phyloP scores from a whole-genome alignment of 2,113 vertebrate genomes.

The Phycodurus eques region DNA sequence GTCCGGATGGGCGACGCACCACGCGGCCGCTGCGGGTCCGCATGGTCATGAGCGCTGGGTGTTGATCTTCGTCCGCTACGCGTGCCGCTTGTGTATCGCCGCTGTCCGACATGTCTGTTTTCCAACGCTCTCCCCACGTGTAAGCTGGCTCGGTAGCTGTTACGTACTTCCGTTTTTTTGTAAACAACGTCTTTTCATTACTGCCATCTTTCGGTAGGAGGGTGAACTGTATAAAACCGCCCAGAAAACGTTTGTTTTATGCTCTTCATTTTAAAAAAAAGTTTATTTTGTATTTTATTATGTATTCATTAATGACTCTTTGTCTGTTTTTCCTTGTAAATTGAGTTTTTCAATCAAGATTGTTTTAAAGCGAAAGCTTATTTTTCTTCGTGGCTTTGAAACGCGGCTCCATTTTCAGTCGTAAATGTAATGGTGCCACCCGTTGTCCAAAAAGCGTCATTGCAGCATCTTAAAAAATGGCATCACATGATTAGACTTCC shows the following conservation, averaged over 20 bases:
- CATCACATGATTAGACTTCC: constrained; percentile 62
- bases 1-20: constrained; percentile 48
- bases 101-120: constrained; percentile 51
- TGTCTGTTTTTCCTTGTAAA: too few relatives aligned
- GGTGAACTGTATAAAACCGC: neutral
- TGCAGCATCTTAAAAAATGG: neutral
- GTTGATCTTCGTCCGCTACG: constrained; percentile 16
- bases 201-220: neutral
- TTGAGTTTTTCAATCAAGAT: neutral
- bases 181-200: constrained; percentile 12
- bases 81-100: neutral
- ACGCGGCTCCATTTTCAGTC: neutral
- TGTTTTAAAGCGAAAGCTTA: neutral
- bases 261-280: too few relatives aligned
- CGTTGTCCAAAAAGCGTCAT: neutral
- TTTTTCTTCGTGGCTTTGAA: neutral
- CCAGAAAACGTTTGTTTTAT: too few relatives aligned
- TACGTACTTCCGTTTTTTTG: constrained; percentile 5
- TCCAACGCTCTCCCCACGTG: constrained; percentile 44
- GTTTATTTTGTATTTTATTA: too few relatives aligned
- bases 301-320: too few relatives aligned
- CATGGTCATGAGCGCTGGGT: constrained; percentile 39
- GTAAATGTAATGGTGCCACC: constrained; percentile 11
- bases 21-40: constrained; percentile 72
- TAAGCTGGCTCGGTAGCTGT: neutral